Evolutionary conservation across 2,113 vertebrate genomes (phyloP), one percentile per base, ranked within the genome.

Genomic region (Anthoscopus minutus): DNA sequence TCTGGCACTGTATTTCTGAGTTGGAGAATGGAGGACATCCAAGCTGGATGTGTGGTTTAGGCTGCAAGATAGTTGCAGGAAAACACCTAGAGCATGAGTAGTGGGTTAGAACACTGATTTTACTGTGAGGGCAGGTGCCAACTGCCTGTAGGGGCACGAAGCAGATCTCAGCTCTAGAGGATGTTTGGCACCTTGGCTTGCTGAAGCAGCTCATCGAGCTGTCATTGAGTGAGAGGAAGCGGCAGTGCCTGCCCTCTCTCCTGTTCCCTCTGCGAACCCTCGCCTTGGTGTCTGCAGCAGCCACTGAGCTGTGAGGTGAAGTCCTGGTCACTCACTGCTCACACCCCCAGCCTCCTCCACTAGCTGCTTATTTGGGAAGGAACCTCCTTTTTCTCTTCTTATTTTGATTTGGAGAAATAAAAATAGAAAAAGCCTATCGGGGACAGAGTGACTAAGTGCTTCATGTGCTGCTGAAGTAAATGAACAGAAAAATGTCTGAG

Each of bases 401-500:
- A 9, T 89, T 93, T 95, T 84, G 37, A 38, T 66, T 77, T 86
- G 40, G 67, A 66, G 78, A 82, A 93, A 48, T 33, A 61, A 79
- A 83, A 88, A 72, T 74, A 78, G 73, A 88, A 84, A 72, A 64
- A 78, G 19, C 44, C 35, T 37, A 37, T 69, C 0, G 0, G 82
- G 92, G 86, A 81, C 10, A 24, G 67, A 53, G 69, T 81, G 93
- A 86, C 85, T 92, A 77, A 96, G 71, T 79, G 47, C 71, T 94
- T 92, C 88, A 17, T 74, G 72, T 64, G 64, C 82, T 83, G 51
- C 76, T 90, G 65, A 90, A 91, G 69, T 35, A 94, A 91, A 64
- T 71, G 77, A 92, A 89, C 88, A 95, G 78, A 80, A 88, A 86
- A 86, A 65, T 74, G 45, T 92, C 82, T 93, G 88, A 88, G 72